A percentile compares a stretch with the other conserved stretches of the same genome.
Conservation (phyloP, 1,140 invertebrate species). For the Apis cerana region DNA sequence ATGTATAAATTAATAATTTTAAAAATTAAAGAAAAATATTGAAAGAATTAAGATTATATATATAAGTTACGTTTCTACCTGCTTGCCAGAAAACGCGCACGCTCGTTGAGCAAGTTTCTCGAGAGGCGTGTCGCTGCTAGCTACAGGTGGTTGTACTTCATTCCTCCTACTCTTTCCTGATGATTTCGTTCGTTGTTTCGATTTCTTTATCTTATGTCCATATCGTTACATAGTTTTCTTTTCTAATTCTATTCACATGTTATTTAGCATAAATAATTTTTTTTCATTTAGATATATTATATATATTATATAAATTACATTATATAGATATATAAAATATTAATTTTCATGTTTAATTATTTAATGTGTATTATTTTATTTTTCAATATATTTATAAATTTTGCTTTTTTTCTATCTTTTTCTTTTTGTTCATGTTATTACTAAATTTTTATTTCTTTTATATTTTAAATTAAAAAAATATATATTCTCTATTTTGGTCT, state of each 20-base stretch:
- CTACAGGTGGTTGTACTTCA: constrained; percentile 65
- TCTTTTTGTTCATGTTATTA: not conserved
- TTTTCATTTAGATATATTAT: no score
- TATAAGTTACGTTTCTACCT: not conserved
- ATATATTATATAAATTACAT: no score
- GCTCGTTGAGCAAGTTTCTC: constrained; percentile 45
- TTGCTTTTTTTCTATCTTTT: no score
- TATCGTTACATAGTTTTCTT: not conserved
- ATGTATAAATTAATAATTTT: not conserved
- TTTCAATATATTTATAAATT: not conserved
- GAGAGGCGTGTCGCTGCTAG: constrained; percentile 51
- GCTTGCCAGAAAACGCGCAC: constrained; percentile 32
- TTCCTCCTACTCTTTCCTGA: constrained; percentile 26
- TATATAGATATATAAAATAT: not conserved
- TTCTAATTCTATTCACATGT: no score
- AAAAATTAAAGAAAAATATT: constrained; percentile 15
- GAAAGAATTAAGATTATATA: not conserved
- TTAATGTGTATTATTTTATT: not conserved
- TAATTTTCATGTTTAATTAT: not conserved
- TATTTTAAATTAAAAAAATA: no score
- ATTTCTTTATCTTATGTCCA: not conserved
- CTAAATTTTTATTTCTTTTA: not conserved
- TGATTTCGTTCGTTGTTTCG: not conserved
- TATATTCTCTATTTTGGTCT: no score
- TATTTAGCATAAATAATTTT: no score